These are phyloP conservation scores for Neosalanx taihuensis DNA, from an alignment of 2,797 vertebrate genomes.

Conservation along the genomic window DNA sequence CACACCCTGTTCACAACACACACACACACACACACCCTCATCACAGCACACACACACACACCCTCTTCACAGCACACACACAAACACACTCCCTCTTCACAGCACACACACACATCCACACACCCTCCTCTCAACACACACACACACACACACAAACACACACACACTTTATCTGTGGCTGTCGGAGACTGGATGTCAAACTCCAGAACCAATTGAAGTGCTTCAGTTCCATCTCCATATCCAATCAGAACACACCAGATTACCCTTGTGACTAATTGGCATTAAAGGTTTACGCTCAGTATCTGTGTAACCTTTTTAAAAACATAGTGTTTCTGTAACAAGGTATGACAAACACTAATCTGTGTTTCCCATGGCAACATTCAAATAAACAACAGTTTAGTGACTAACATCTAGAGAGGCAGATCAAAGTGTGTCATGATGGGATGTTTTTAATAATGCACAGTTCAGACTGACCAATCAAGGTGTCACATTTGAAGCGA, in stretches of 20 bases:
- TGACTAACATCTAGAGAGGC: conserved; percentile 14
- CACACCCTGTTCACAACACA: no score
- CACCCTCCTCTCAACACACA: not conserved
- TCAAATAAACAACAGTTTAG: conserved; percentile 58
- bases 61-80: no score
- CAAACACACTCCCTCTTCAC: no score
- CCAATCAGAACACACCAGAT: conserved; percentile 66
- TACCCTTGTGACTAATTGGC: conserved; percentile 60
- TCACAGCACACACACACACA: no score
- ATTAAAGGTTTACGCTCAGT: conserved; percentile 61
- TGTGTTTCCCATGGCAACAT: conserved; percentile 52
- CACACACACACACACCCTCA: no score
- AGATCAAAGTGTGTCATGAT: not conserved
- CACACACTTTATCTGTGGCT: not conserved
- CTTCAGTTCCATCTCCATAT: conserved; percentile 62
- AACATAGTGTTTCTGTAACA: conserved; percentile 55
- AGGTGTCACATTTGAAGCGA: not conserved
- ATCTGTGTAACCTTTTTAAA: conserved; percentile 61
- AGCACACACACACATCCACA: conserved; percentile 17
- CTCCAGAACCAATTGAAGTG: conserved; percentile 63
- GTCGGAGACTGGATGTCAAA: conserved; percentile 32
- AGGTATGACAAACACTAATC: conserved; percentile 52
- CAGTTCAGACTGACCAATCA: not conserved
- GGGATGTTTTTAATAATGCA: not conserved
- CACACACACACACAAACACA: not conserved